Percentiles rank a stretch among this genome's conserved stretches.
Evolutionary conservation across 2,888 invertebrate species (phyloP).

Genomic region (Labia minor): DNA sequence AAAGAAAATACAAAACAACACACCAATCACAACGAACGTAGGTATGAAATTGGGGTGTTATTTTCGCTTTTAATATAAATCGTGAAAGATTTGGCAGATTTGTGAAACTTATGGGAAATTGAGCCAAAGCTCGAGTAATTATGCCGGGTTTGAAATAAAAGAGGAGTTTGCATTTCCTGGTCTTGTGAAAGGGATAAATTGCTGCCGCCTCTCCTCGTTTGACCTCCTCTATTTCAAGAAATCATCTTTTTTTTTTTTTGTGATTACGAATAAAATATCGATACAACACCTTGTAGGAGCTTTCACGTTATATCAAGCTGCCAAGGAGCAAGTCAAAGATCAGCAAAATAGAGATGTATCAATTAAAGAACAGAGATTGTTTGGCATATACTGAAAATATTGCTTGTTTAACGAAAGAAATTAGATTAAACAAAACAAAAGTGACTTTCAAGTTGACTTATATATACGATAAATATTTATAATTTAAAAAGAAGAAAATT

Average conservation of each 20-base stretch:
- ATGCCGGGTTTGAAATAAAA: background rate
- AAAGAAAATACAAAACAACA: background rate
- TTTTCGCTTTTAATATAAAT: slow-evolving; percentile 13
- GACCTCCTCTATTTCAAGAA: slow-evolving; percentile 2
- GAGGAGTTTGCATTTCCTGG: background rate
- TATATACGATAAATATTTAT: too few relatives aligned
- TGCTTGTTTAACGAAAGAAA: too few relatives aligned
- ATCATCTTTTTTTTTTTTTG: background rate
- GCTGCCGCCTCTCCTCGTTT: background rate
- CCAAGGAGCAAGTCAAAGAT: too few relatives aligned
- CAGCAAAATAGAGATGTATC: too few relatives aligned
- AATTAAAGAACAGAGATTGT: too few relatives aligned
- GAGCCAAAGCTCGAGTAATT: background rate
- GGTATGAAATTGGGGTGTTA: background rate
- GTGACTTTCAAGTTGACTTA: too few relatives aligned
- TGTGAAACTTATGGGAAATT: slow-evolving; percentile 13
- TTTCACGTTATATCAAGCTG: too few relatives aligned
- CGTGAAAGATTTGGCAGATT: slow-evolving; percentile 13
- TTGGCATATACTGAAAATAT: too few relatives aligned
- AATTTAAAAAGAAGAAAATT: too few relatives aligned
- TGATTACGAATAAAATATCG: background rate
- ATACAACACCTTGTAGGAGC: background rate
- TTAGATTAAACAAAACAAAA: too few relatives aligned
- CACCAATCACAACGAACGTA: too few relatives aligned
- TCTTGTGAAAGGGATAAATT: background rate